Evolutionary conservation across 1,140 invertebrate genomes (phyloP).

Genomic region (Oreohelix idahoensis): DNA sequence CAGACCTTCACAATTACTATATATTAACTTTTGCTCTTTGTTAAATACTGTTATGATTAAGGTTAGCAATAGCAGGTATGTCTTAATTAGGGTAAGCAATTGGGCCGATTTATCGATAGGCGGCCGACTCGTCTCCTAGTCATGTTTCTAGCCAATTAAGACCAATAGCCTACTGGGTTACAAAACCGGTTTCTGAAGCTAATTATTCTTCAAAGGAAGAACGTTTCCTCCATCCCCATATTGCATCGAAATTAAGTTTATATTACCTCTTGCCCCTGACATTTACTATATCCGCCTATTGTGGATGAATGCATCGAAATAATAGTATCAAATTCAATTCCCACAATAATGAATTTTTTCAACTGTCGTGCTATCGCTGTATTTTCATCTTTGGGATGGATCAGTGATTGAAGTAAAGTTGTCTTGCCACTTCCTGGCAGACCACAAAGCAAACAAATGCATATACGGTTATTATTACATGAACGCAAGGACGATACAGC

Average conservation of each 20-base stretch:
- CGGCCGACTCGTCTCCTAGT: too few species aligned
- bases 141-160: too few species aligned
- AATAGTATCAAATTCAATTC: background rate
- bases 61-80: too few species aligned
- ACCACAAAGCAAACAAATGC: slow-evolving; percentile 16
- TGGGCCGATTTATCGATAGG: too few species aligned
- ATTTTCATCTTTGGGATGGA: background rate
- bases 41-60: too few species aligned
- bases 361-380: background rate
- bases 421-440: background rate
- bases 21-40: too few species aligned
- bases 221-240: too few species aligned
- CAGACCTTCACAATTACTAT: too few species aligned
- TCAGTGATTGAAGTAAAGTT: background rate
- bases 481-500: background rate
- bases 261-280: background rate
- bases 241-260: background rate
- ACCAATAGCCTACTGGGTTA: too few species aligned
- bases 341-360: background rate
- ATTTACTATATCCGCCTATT: background rate
- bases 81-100: too few species aligned
- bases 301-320: background rate
- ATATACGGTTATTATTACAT: background rate
- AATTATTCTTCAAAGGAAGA: too few species aligned
- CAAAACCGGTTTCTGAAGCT: too few species aligned